Percentiles rank a stretch among this genome's conserved stretches.
Evolutionary conservation across 2,888 invertebrate species (phyloP).

Genomic region (Teleogryllus oceanicus): DNA sequence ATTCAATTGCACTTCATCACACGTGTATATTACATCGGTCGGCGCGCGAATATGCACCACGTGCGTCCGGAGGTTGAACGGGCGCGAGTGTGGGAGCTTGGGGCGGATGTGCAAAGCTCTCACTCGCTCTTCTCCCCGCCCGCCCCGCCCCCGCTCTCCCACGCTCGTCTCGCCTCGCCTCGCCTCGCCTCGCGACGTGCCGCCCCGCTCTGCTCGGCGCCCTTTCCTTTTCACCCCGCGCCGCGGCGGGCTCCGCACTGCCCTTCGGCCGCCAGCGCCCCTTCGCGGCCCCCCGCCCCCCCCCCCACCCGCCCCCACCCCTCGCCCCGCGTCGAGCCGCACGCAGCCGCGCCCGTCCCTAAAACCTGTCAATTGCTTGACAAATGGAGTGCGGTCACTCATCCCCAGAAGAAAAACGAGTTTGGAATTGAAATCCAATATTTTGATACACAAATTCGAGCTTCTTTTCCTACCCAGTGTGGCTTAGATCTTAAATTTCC

Average conservation of each 20-base stretch:
- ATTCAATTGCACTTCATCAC: too few species aligned
- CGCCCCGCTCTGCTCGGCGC: constrained; percentile 18
- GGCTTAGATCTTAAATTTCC: constrained; percentile 5
- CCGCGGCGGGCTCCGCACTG: constrained; percentile 20
- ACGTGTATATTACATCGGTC: too few species aligned
- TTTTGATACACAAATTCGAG: constrained; percentile 37
- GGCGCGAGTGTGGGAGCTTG: neutral
- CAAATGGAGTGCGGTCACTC: constrained; percentile 38
- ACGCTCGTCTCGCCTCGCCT: neutral
- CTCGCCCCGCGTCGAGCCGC: neutral
- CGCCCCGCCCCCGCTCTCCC: constrained; percentile 3
- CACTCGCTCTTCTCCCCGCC: constrained; percentile 25
- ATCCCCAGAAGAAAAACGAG: constrained; percentile 40
- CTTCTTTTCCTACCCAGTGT: constrained; percentile 21
- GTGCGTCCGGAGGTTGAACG: neutral
- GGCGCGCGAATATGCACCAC: neutral
- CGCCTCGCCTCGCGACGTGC: neutral
- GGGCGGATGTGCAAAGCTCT: neutral
- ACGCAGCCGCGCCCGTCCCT: neutral
- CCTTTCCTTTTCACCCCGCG: constrained; percentile 31
- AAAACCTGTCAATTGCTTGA: constrained; percentile 37
- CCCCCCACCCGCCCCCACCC: neutral
- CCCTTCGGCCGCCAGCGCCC: neutral
- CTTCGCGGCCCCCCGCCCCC: constrained; percentile 23
- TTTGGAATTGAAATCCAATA: constrained; percentile 41